Evolutionary conservation across 1,140 invertebrate species (phyloP), one percentile per base, ranked within the genome.

Genomic region (Solenopsis fugax): DNA sequence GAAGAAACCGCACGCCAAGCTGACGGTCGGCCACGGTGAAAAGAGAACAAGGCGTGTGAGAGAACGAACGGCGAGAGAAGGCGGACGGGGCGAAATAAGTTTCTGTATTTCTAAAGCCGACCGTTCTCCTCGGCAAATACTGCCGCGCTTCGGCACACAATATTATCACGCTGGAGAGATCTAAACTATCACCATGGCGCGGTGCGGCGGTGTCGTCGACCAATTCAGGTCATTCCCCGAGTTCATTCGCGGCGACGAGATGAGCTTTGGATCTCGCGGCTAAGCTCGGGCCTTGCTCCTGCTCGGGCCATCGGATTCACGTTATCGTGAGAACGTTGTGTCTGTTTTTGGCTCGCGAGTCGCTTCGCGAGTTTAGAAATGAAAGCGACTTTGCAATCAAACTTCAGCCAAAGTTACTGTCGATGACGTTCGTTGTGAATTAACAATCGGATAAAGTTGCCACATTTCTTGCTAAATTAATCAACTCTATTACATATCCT

Each of bases 131-230:
- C 81, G 87, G 89, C 92, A 92, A 92, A 92, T 92, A 92, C 91
- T 90, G 64, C 52, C n/a, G n/a, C 90, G 81, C 58, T 54, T 90
- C 86, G 89, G 76, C 89, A 92, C 89, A 92, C 92, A 92, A 92
- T 92, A 92, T 92, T 92, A 92, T 92, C 92, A 87, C 91, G 85
- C 91, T 90, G 86, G 64, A 72, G 87, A 82, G 89, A 92, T 92
- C 92, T 92, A 92, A 92, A 92, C 92, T 90, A 90, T 92, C 88
- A 85, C 71, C 69, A 2, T 2, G 29, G 2, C 29, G 29, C 29
- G n/a, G n/a, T n/a, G 41, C 41, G 56, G 37, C 62, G 54, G 64
- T 75, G 69, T 82, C 54, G 67, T 2, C 87, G 82, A 64, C 58
- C 58, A 82, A 64, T 77, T 85, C 84, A 71, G 58, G 45, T 7